Conservation (phyloP, 2,888 invertebrate genomes). For the Synanthedon myopaeformis region DNA sequence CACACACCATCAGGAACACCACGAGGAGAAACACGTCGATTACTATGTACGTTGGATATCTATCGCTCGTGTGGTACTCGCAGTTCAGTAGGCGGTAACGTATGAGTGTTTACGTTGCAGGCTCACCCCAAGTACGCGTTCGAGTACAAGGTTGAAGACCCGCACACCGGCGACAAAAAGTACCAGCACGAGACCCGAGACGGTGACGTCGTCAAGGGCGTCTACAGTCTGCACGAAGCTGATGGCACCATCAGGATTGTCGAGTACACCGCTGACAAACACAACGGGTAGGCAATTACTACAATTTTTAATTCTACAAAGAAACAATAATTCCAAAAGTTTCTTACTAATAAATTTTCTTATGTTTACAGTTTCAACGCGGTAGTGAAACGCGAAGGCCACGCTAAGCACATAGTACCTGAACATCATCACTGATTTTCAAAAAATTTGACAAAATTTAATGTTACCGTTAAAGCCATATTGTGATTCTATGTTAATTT, state of each 20-base stretch:
- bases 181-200: constrained; percentile 37
- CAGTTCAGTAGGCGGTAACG: neutral
- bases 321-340: neutral
- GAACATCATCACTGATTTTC: constrained; percentile 10
- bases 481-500: no score
- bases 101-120: constrained; percentile 6
- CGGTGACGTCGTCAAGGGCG: constrained; percentile 40
- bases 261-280: constrained; percentile 13
- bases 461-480: no score
- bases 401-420: constrained; percentile 15
- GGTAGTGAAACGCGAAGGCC: constrained; percentile 14
- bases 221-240: constrained; percentile 21
- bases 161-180: constrained; percentile 45
- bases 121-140: constrained; percentile 24
- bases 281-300: constrained; percentile 11
- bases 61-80: neutral
- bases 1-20: constrained; percentile 13
- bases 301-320: neutral
- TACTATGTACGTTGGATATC: constrained; percentile 1
- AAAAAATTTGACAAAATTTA: neutral
- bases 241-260: constrained; percentile 13
- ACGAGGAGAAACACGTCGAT: constrained; percentile 8
- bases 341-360: neutral
- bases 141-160: constrained; percentile 47
- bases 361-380: constrained; percentile 17